Evolutionary conservation across 1,140 invertebrate genomes (phyloP), one percentile per base, ranked within the genome.

Genomic region (Chelonus insularis): DNA sequence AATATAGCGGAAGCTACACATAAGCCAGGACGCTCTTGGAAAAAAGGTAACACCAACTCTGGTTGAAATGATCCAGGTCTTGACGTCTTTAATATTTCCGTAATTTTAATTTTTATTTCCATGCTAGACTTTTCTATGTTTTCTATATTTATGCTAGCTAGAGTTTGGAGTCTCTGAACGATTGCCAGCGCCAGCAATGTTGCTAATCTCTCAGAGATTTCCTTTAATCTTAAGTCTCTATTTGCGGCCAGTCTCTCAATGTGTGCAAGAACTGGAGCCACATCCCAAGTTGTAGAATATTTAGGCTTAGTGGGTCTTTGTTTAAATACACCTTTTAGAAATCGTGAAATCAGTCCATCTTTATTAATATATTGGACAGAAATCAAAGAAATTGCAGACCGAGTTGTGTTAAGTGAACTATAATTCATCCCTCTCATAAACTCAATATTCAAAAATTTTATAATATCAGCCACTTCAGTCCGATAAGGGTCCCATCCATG

Each of bases 231-330:
- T 5, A 68, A 9, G n/a, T 60, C 25, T 11, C 48, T 34, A 61
- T 66, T 66, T 14, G 21, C n/a, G 4, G 21, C 7, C 23, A 29
- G 43, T 25, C 34, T 37, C 7, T 29, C 7, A 4, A 69, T 34
- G 55, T 62, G 62, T 41, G 54, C 37, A 14, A 72, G 48, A 5
- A 72, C 68, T 1, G 65, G 37, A 23, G 37, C 48, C 16, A 65
- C 64, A 23, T 71, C 63, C 71, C 69, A 71, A n/a, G 66, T 70
- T 5, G 56, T 25, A 55, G 68, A 48, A 59, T 72, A 72, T 36
- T 58, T 66, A 14, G 64, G 60, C 11, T n/a, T 45, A 0, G 62
- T 11, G 9, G 67, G 64, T 39, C 71, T 57, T 29, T 59, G 6
- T 21, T 60, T 65, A 18, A 45, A 64, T 52, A 69, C 58, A 20